phyloP scores from a whole-genome alignment of 64 coral and sea anemone species.

The Platygyra sinensis region DNA sequence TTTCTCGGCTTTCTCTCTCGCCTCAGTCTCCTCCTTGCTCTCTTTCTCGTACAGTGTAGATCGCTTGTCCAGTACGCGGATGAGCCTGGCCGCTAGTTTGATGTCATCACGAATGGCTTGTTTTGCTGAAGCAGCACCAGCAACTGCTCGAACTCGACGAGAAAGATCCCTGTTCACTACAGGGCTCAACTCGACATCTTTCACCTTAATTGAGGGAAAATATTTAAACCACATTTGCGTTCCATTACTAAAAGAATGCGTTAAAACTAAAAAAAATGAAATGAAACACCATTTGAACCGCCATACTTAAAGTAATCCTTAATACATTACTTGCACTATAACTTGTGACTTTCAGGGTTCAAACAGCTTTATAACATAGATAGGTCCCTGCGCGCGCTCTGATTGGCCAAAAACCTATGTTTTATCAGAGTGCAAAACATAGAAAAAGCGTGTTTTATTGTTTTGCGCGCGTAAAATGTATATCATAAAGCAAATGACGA shows the following conservation, averaged over 20 bases:
- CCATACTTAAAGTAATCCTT: no score
- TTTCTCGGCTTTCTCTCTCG: slow-evolving; percentile 83
- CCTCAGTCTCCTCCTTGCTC: slow-evolving; percentile 62
- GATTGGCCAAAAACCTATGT: no score
- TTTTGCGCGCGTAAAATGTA: no score
- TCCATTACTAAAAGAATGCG: neutral
- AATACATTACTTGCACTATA: no score
- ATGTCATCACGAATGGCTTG: slow-evolving; percentile 88
- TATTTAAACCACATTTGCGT: neutral
- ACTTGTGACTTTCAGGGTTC: no score
- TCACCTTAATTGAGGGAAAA: slow-evolving; percentile 49
- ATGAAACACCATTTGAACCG: no score
- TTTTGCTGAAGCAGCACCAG: slow-evolving; percentile 80
- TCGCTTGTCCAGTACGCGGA: slow-evolving; percentile 79
- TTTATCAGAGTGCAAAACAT: no score
- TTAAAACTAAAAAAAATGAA: no score
- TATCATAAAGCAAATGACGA: no score
- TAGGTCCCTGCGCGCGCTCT: no score
- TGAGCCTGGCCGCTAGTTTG: slow-evolving; percentile 82
- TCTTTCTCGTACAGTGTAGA: slow-evolving; percentile 81
- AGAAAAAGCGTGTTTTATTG: no score
- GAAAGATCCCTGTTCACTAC: slow-evolving; percentile 93
- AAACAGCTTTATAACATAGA: no score
- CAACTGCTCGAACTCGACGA: slow-evolving; percentile 80
- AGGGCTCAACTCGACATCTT: slow-evolving; percentile 82